phyloP scores from a whole-genome alignment of 2,888 invertebrate species.

The Tinea trinotella region DNA sequence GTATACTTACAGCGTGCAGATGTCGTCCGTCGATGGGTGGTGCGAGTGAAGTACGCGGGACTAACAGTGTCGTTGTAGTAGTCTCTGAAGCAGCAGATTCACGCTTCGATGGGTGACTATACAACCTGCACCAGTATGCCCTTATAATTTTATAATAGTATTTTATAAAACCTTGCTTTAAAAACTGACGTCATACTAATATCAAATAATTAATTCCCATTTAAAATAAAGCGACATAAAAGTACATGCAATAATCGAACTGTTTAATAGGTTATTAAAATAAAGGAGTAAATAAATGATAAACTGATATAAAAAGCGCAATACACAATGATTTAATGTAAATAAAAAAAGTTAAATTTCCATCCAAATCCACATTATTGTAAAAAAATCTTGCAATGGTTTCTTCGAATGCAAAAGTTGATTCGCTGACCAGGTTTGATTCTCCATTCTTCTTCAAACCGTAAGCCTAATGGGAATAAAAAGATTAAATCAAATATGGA shows the following conservation, averaged over 20 bases:
- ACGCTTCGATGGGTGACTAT: conserved; percentile 82
- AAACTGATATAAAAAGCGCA: conserved; percentile 11
- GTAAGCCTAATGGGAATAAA: conserved; percentile 66
- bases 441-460: conserved; percentile 44
- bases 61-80: conserved; percentile 82
- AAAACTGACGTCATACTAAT: neutral
- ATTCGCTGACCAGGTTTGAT: neutral
- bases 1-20: conserved; percentile 51
- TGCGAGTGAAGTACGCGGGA: conserved; percentile 55
- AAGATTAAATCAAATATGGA: conserved; percentile 44
- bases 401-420: conserved; percentile 55
- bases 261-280: neutral
- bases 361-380: conserved; percentile 13
- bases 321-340: conserved; percentile 7
- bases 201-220: neutral
- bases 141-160: conserved; percentile 25
- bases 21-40: conserved; percentile 53
- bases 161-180: conserved; percentile 23
- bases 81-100: conserved; percentile 86
- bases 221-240: neutral
- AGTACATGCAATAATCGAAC: neutral
- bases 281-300: neutral
- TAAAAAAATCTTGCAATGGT: conserved; percentile 25
- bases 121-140: conserved; percentile 69
- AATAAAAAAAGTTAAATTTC: conserved; percentile 7